phyloP scores from a whole-genome alignment of 2,888 invertebrate genomes.

The Ischnura elegans region DNA sequence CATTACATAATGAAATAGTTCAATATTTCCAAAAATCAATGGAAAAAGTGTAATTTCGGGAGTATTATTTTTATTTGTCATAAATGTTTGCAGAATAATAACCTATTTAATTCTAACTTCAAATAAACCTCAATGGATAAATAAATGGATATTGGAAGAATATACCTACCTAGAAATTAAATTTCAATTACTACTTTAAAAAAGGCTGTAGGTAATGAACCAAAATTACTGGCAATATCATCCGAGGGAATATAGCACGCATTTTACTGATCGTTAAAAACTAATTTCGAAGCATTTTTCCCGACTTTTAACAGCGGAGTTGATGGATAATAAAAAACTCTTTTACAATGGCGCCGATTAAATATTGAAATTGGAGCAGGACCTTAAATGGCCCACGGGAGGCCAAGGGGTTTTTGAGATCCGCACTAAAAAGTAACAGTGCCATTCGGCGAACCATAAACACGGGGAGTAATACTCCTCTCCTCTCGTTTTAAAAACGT shows the following conservation, averaged over 20 bases:
- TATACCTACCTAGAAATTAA: neutral
- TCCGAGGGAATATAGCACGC: neutral
- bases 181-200: neutral
- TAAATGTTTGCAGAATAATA: too few species aligned
- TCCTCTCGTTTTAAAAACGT: slow-evolving; percentile 32
- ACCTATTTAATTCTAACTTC: too few species aligned
- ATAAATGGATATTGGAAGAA: too few species aligned
- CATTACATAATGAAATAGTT: too few species aligned
- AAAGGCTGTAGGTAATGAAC: neutral
- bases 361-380: slow-evolving; percentile 29
- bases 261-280: neutral
- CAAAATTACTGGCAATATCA: neutral
- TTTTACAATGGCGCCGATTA: slow-evolving; percentile 19
- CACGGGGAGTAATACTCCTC: slow-evolving; percentile 3
- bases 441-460: slow-evolving; percentile 41
- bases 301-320: neutral
- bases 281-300: slow-evolving; percentile 1
- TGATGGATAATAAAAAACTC: slow-evolving; percentile 7
- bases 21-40: too few species aligned
- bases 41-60: too few species aligned
- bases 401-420: slow-evolving; percentile 1
- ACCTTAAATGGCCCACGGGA: neutral
- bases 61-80: too few species aligned
- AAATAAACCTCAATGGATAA: neutral
- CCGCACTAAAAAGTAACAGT: slow-evolving; percentile 37